Conservation (phyloP, 1,140 invertebrate species). For the Hyles euphorbiae region DNA sequence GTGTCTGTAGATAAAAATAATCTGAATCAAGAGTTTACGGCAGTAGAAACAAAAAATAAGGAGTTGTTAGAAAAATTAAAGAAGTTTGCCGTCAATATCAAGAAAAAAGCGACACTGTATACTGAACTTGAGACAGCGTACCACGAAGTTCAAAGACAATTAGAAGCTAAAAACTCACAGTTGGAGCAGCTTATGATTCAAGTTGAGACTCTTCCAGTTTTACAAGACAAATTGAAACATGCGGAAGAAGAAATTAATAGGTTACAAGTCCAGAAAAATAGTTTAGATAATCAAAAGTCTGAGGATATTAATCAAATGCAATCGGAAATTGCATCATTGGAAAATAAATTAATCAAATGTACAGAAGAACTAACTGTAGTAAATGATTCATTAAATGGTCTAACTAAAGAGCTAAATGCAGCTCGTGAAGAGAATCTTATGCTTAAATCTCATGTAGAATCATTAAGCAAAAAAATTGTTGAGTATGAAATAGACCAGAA, state of each 20-base stretch:
- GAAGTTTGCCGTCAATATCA: slow-evolving; percentile 83
- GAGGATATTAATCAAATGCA: slow-evolving; percentile 34
- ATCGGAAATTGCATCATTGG: slow-evolving; percentile 36
- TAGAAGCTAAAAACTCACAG: slow-evolving; percentile 49
- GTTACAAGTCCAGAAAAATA: slow-evolving; percentile 37
- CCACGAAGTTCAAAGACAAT: slow-evolving; percentile 57
- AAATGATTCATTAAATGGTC: slow-evolving; percentile 32
- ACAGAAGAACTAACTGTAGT: slow-evolving; percentile 34
- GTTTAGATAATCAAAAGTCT: slow-evolving; percentile 38
- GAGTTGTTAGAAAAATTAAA: slow-evolving; percentile 84
- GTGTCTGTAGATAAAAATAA: slow-evolving; percentile 38
- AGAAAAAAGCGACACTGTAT: slow-evolving; percentile 80
- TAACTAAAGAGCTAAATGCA: slow-evolving; percentile 44
- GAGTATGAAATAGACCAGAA: slow-evolving; percentile 65
- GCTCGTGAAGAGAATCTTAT: slow-evolving; percentile 47
- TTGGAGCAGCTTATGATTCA: slow-evolving; percentile 50
- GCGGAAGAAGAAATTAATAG: slow-evolving; percentile 54
- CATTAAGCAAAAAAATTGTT: slow-evolving; percentile 57
- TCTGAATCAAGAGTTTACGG: slow-evolving; percentile 41
- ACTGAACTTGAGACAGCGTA: slow-evolving; percentile 79
- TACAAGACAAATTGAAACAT: slow-evolving; percentile 57
- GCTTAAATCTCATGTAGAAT: slow-evolving; percentile 49
- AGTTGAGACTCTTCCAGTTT: slow-evolving; percentile 46
- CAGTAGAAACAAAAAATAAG: slow-evolving; percentile 70
- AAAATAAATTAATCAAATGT: slow-evolving; percentile 36